phyloP scores from a whole-genome alignment of 2,888 invertebrate species.

The Trichopria drosophilae region DNA sequence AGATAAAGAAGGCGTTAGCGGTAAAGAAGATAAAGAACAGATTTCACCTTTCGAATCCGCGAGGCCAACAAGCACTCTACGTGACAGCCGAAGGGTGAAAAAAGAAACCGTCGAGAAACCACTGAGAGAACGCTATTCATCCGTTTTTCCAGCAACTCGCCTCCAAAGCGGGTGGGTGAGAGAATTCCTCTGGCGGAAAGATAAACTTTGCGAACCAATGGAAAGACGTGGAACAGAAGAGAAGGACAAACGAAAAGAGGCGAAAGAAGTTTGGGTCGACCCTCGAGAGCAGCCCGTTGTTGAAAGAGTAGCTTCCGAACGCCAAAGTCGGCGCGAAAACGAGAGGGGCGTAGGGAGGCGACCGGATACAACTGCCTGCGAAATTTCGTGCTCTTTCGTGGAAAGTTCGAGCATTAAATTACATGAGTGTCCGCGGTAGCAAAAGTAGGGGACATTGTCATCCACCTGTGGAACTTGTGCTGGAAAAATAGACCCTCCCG shows the following conservation, averaged over 20 bases:
- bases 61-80: no score
- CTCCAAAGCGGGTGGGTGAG: conserved; percentile 20
- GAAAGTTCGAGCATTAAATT: conserved; percentile 13
- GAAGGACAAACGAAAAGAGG: conserved; percentile 8
- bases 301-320: conserved; percentile 11
- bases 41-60: no score
- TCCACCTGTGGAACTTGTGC: conserved; percentile 32
- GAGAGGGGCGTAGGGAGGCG: not conserved
- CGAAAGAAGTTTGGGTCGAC: not conserved
- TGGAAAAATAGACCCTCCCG: not conserved
- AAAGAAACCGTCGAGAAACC: conserved; percentile 15
- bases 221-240: no score
- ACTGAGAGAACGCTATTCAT: conserved; percentile 6
- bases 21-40: no score
- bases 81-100: no score
- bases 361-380: not conserved
- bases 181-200: conserved; percentile 31
- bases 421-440: conserved; percentile 4
- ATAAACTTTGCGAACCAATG: conserved; percentile 30
- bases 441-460: conserved; percentile 22
- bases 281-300: conserved; percentile 19
- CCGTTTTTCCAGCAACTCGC: conserved; percentile 21
- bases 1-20: no score
- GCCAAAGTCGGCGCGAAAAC: conserved; percentile 10
- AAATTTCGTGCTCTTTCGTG: not conserved